phyloP scores from a whole-genome alignment of 2,888 invertebrate species.

The Lomographa bimaculata region DNA sequence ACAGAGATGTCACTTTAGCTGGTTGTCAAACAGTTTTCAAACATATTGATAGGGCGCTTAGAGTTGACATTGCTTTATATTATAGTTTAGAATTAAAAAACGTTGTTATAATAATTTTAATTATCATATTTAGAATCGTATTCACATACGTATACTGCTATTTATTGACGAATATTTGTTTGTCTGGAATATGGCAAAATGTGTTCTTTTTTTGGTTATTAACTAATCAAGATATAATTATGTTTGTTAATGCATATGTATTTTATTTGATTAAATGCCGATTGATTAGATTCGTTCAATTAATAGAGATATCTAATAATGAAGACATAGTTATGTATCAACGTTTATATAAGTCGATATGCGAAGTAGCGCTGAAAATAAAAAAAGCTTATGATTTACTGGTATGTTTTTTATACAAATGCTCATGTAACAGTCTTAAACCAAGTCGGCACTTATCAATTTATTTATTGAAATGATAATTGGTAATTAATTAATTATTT shows the following conservation, averaged over 20 bases:
- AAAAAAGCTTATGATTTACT: background rate
- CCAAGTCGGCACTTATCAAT: too few species aligned
- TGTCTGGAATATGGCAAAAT: background rate
- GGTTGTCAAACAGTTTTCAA: background rate
- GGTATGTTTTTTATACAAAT: background rate
- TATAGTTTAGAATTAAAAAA: background rate
- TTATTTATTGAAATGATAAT: background rate
- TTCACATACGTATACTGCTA: background rate
- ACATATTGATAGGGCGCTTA: background rate
- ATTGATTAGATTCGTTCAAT: background rate
- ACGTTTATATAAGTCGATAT: slow-evolving; percentile 1
- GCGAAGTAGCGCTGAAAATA: background rate
- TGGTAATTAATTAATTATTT: background rate
- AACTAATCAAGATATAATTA: background rate
- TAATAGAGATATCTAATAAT: background rate
- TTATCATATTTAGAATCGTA: background rate
- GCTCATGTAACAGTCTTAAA: too few species aligned
- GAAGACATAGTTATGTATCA: background rate
- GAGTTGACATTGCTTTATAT: background rate
- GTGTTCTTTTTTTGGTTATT: background rate
- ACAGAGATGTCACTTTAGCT: background rate
- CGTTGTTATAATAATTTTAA: background rate
- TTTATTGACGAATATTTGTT: background rate
- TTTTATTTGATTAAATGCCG: slow-evolving; percentile 2
- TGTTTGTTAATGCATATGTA: background rate